A percentile compares a stretch with the other conserved stretches of the same genome.
Conservation (phyloP, 2,888 invertebrate genomes). For the Chalcosyrphus nemorum region DNA sequence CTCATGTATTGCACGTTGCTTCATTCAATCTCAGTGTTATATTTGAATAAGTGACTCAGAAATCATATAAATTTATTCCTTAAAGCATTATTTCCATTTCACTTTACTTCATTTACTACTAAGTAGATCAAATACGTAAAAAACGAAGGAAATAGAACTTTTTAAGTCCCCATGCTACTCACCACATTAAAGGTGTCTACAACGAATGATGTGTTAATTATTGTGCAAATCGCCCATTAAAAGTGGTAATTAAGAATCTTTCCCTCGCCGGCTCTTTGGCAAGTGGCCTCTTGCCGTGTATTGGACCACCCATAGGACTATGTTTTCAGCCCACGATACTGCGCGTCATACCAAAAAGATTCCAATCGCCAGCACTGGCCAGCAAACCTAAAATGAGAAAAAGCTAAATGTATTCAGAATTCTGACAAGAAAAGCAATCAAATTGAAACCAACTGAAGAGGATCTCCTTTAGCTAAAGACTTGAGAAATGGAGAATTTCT, state of each 20-base stretch:
- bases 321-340: not conserved
- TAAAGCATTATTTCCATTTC: no score
- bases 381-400: constrained; percentile 29
- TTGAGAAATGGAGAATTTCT: not conserved
- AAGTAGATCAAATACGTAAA: no score
- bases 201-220: constrained; percentile 64
- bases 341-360: not conserved
- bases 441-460: constrained; percentile 6
- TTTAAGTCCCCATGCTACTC: not conserved
- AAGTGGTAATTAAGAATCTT: constrained; percentile 48
- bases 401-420: constrained; percentile 29
- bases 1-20: no score
- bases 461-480: not conserved
- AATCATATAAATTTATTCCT: no score
- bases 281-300: constrained; percentile 2
- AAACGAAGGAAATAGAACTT: not conserved
- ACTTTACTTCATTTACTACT: no score
- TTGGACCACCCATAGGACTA: constrained; percentile 22
- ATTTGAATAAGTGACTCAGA: no score
- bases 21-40: no score
- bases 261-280: constrained; percentile 5
- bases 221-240: constrained; percentile 66
- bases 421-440: constrained; percentile 7
- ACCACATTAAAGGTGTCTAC: constrained; percentile 39
- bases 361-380: not conserved